Base-by-base conservation (phyloP, 92 coral and sea anemone species). In the Siderastrea siderea region DNA sequence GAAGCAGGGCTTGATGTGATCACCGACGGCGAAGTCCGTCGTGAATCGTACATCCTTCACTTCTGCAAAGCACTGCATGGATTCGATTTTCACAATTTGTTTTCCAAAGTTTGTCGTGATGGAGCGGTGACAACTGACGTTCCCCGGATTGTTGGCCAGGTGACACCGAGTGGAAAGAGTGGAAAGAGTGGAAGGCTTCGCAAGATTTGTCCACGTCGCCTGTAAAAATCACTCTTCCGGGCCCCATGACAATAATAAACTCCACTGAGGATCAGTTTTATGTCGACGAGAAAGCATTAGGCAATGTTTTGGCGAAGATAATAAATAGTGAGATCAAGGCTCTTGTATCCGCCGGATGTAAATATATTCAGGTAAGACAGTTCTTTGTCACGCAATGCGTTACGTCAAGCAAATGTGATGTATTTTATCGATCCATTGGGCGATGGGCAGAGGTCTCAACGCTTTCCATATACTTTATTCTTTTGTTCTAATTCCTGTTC, bases 21-120 rank as follows among this genome's bases (percentile, higher is more conserved):
- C n/a, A 95, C 98, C 3, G 99, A 96, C 72, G 98, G 99, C 1
- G 99, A 96, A 52, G 15, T 96, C 47, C 91, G 92, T 13, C 76
- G 99, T 50, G 99, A 96, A 77, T 88, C 86, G 38, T 96, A 96
- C 79, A 81, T 93, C 52, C 90, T 87, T 59, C 90, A 96, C 78
- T 95, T 93, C 71, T 96, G 96, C 50, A 95, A 96, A 62, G 89
- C 71, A 14, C 85, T 96, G 6, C 74, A 88, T 50, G 99, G 99
- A 26, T 91, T 96, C 52, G 95, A 96, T 67, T 96, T 96, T 59
- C 82, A 77, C 15, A 87, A 93, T 77, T 78, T 95, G 71, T 91
- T 80, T 8, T 71, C 83, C 43, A 88, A 84, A 66, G 58, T 77
- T 26, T 82, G 81, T 52, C 96, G 99, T 46, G 94, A 89, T 66